Evolutionary conservation across 2,797 vertebrate genomes (phyloP).

Genomic region (Cottoperca gobio): DNA sequence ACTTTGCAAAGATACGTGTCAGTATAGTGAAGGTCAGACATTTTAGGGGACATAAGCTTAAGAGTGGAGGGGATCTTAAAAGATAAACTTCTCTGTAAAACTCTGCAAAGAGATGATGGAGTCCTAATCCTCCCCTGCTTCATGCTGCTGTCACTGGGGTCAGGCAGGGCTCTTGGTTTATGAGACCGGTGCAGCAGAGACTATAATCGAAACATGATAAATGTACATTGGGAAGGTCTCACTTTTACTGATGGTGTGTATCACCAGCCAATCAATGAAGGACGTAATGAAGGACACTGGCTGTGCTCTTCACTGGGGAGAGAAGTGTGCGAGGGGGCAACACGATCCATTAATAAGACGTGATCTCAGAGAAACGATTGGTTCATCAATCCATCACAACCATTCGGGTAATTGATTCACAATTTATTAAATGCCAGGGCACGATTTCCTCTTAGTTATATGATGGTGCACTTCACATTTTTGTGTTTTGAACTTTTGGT

Average conservation of each 20-base stretch:
- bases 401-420: conserved; percentile 2
- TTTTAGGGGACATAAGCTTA: too few relatives aligned
- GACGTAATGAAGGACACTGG: conserved; percentile 41
- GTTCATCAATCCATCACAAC: neutral
- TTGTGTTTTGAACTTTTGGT: neutral
- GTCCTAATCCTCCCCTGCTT: neutral
- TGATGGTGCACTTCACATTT: neutral
- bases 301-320: neutral
- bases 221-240: conserved; percentile 23
- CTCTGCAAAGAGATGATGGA: neutral
- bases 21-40: too few relatives aligned
- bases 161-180: neutral
- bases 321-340: neutral
- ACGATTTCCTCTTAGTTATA: neutral
- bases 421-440: neutral
- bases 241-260: conserved; percentile 16
- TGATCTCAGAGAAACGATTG: conserved; percentile 11
- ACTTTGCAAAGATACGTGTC: too few relatives aligned
- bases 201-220: conserved; percentile 37
- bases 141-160: neutral
- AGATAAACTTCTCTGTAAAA: too few relatives aligned
- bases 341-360: conserved; percentile 5
- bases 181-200: neutral
- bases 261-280: conserved; percentile 45
- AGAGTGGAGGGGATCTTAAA: too few relatives aligned